Evolutionary conservation across 2,797 vertebrate species (phyloP).

Genomic region (Crenichthys baileyi): DNA sequence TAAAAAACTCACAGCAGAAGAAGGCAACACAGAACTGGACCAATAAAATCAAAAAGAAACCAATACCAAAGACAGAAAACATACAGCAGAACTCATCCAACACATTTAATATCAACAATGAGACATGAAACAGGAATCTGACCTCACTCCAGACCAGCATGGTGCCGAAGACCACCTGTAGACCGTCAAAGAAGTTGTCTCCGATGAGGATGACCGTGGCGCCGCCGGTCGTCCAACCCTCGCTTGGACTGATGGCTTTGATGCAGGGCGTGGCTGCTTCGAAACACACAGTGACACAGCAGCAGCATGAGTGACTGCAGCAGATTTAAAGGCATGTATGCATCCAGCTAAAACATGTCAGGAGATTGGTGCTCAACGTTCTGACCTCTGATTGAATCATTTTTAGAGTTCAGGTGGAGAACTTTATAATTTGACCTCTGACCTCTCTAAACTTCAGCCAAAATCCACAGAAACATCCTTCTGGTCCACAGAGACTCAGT

Average conservation of each 20-base stretch:
- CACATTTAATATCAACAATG: not conserved
- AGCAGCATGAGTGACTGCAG: conserved; percentile 12
- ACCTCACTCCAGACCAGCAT: conserved; percentile 98
- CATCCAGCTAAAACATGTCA: too few relatives aligned
- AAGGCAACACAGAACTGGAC: too few relatives aligned
- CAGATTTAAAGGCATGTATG: too few relatives aligned
- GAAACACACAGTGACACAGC: conserved; percentile 43
- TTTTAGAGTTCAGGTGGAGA: not conserved
- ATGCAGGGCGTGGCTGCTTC: conserved; percentile 96
- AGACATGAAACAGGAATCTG: conserved; percentile 13
- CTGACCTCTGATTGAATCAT: not conserved
- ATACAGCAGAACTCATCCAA: not conserved
- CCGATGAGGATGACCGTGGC: conserved; percentile 97
- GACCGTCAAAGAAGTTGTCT: conserved; percentile 96
- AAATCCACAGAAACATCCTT: too few relatives aligned
- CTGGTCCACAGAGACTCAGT: not conserved
- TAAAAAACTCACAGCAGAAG: not conserved
- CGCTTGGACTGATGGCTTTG: conserved; percentile 96
- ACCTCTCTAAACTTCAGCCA: not conserved
- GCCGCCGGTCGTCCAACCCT: conserved; percentile 95
- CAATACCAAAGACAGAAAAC: not conserved
- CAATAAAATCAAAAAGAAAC: too few relatives aligned
- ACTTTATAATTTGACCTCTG: not conserved
- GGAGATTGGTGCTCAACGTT: too few relatives aligned
- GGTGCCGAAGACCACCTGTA: conserved; percentile 95